These are phyloP conservation scores for Daboia siamensis DNA, from an alignment of 2,113 vertebrate genomes.

Conservation along the genomic window DNA sequence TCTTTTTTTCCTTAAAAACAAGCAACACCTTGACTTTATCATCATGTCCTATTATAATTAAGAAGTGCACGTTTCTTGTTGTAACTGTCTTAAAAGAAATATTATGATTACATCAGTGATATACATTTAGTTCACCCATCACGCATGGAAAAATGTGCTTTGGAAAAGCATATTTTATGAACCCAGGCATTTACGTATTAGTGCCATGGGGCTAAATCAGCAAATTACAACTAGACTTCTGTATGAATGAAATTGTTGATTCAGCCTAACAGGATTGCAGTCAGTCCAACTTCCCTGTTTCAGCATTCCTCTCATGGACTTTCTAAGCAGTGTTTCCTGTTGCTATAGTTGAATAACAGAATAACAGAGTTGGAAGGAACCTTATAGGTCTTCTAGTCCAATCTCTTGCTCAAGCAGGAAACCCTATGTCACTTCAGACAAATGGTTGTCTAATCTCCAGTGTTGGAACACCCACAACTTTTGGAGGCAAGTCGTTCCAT, in stretches of 20 bases:
- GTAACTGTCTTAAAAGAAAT: not conserved
- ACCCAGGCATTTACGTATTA: not conserved
- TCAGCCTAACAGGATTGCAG: not conserved
- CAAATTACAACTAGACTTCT: not conserved
- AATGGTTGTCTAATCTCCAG: not conserved
- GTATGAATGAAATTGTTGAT: not conserved
- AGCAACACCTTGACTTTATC: not conserved
- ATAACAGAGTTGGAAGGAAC: not conserved
- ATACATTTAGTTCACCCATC: not conserved
- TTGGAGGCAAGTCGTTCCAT: not conserved
- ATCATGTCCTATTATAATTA: not conserved
- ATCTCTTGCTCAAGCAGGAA: too few relatives aligned
- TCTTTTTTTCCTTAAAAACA: not conserved
- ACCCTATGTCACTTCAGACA: not conserved
- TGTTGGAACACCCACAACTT: not conserved
- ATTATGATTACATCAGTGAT: not conserved
- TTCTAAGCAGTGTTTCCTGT: not conserved
- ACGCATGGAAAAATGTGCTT: not conserved
- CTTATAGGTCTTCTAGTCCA: not conserved
- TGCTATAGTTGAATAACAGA: not conserved
- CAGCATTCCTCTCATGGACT: not conserved
- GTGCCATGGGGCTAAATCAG: not conserved
- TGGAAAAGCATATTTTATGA: not conserved
- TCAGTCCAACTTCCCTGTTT: not conserved
- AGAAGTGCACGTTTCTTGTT: not conserved